phyloP scores from a whole-genome alignment of 2,113 vertebrate genomes.

The Amazona guildingii region DNA sequence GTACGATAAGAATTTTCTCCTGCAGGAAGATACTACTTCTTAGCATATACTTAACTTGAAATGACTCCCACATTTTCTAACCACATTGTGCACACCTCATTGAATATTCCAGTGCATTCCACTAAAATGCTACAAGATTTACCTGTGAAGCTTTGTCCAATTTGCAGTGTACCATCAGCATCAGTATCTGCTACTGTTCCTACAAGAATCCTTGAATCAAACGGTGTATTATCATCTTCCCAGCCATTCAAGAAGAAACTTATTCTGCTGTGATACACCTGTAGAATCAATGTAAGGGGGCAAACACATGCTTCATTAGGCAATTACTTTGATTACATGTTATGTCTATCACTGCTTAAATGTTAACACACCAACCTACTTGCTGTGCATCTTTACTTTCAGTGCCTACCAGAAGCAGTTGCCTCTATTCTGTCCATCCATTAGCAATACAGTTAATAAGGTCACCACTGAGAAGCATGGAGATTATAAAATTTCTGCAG shows the following conservation, averaged over 20 bases:
- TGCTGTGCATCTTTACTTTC: neutral
- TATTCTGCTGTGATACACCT: conserved; percentile 83
- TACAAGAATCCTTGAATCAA: conserved; percentile 79
- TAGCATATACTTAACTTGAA: neutral
- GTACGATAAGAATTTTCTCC: neutral
- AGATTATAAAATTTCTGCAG: neutral
- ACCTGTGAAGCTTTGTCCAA: conserved; percentile 88
- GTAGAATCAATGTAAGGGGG: neutral
- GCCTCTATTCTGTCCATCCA: neutral
- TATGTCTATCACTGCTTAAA: neutral
- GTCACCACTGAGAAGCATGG: neutral
- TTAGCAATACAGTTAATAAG: neutral
- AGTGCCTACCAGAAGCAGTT: neutral
- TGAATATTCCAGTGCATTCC: neutral
- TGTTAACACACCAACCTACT: neutral
- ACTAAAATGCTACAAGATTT: conserved; percentile 23
- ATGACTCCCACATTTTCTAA: neutral
- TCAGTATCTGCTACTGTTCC: conserved; percentile 73
- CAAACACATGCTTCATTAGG: neutral
- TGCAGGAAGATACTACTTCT: neutral
- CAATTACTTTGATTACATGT: neutral
- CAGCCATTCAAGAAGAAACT: conserved; percentile 90
- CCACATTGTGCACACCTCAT: neutral
- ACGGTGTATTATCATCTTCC: conserved; percentile 85
- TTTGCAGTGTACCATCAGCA: conserved; percentile 67